Percentiles rank a stretch among this genome's conserved stretches.
Conservation (phyloP, 2,113 vertebrate genomes). For the Eclectus roratus region DNA sequence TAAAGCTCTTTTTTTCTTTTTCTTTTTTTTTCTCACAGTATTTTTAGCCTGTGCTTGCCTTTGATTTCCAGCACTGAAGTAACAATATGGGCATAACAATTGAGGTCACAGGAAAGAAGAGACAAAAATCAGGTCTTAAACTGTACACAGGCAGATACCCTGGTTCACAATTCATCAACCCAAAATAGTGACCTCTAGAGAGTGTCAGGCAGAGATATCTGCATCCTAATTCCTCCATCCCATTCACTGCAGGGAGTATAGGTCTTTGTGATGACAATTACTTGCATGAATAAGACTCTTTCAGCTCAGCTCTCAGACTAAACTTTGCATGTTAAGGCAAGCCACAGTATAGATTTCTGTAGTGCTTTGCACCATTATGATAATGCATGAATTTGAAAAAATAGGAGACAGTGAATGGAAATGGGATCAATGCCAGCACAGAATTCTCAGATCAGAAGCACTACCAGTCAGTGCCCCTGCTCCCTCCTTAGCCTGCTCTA, state of each 20-base stretch:
- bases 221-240: neutral
- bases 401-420: neutral
- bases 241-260: neutral
- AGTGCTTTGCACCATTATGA: neutral
- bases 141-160: neutral
- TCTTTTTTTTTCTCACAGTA: neutral
- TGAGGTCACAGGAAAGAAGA: slow-evolving; percentile 8
- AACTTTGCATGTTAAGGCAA: neutral
- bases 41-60: neutral
- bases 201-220: neutral
- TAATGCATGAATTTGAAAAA: neutral
- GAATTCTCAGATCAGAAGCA: neutral
- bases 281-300: neutral
- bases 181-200: neutral
- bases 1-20: neutral
- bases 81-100: neutral
- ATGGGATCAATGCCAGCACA: neutral
- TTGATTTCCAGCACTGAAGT: slow-evolving; percentile 3
- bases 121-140: neutral
- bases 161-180: neutral
- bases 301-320: neutral
- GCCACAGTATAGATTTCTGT: neutral
- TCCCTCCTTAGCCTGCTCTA: neutral
- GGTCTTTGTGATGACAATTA: neutral
- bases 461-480: neutral